These are phyloP conservation scores for Augochlora pura DNA, from an alignment of 1,140 invertebrate species.

Conservation along the genomic window DNA sequence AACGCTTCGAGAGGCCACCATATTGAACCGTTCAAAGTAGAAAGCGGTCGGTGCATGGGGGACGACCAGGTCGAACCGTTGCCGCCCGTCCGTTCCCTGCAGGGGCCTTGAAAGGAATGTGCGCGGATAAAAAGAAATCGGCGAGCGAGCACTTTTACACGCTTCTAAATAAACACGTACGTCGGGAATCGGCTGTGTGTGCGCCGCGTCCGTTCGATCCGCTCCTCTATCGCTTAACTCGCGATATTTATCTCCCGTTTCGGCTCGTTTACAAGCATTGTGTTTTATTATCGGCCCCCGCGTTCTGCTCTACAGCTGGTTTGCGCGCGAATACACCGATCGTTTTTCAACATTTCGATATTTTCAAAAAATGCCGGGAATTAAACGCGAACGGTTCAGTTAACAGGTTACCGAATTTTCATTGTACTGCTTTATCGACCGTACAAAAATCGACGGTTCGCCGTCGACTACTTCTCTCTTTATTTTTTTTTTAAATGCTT, in stretches of 20 bases:
- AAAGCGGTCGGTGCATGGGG: slow-evolving; percentile 53
- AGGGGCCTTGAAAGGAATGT: slow-evolving; percentile 66
- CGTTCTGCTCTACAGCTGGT: neutral
- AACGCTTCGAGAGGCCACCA: slow-evolving; percentile 15
- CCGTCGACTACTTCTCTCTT: too few relatives aligned
- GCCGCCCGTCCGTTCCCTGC: slow-evolving; percentile 21
- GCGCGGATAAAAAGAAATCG: slow-evolving; percentile 52
- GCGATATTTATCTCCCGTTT: slow-evolving; percentile 8
- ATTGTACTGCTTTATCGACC: too few relatives aligned
- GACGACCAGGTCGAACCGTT: slow-evolving; percentile 22
- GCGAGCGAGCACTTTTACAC: slow-evolving; percentile 16
- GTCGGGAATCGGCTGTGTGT: neutral
- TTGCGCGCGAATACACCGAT: too few relatives aligned
- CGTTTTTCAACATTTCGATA: too few relatives aligned
- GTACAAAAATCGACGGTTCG: too few relatives aligned
- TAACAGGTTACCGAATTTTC: too few relatives aligned
- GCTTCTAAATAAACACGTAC: slow-evolving; percentile 54
- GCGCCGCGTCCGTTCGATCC: too few relatives aligned
- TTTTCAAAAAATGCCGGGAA: neutral
- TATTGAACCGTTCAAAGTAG: slow-evolving; percentile 60
- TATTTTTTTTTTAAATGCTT: too few relatives aligned
- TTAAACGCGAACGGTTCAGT: neutral
- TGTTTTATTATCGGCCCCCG: neutral
- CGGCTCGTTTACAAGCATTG: slow-evolving; percentile 12
- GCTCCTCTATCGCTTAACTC: neutral